Conservation (phyloP, 2,797 vertebrate species). For the Tokudaia muenninki region DNA sequence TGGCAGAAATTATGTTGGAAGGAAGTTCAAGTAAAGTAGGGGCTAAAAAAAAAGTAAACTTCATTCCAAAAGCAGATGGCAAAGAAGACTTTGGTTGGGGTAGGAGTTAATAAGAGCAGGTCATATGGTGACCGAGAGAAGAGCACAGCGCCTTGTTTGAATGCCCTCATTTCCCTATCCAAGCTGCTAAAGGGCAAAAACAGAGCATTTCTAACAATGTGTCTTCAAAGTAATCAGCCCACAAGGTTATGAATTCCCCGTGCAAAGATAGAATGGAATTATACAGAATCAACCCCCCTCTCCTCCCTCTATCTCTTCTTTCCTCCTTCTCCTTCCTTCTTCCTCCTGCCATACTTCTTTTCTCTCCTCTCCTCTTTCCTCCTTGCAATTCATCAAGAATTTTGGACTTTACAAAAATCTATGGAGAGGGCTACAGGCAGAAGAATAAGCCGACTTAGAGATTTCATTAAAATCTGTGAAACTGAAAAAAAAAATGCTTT, state of each 20-base stretch:
- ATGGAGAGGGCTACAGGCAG: neutral
- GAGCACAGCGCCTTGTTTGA: neutral
- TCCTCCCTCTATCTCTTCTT: too few species aligned
- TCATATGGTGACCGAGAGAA: neutral
- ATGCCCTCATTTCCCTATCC: neutral
- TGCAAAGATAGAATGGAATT: neutral
- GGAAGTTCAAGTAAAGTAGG: neutral
- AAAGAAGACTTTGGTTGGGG: neutral
- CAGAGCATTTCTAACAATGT: too few species aligned
- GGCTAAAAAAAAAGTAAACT: constrained; percentile 13
- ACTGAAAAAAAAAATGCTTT: constrained; percentile 7
- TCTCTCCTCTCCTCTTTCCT: too few species aligned
- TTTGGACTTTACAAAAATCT: neutral
- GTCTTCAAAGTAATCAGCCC: neutral
- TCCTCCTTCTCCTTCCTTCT: too few species aligned
- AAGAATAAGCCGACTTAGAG: constrained; percentile 12
- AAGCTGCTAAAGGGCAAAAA: neutral
- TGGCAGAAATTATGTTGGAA: neutral
- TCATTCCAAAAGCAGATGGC: neutral
- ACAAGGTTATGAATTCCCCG: neutral
- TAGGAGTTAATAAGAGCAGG: neutral
- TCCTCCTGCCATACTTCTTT: too few species aligned
- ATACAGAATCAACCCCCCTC: fast-evolving
- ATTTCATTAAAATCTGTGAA: constrained; percentile 69
- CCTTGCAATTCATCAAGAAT: neutral